A percentile compares a stretch with the other conserved stretches of the same genome.
Evolutionary conservation across 1,140 invertebrate species (phyloP).

Genomic region (Drosophila kepulauana): DNA sequence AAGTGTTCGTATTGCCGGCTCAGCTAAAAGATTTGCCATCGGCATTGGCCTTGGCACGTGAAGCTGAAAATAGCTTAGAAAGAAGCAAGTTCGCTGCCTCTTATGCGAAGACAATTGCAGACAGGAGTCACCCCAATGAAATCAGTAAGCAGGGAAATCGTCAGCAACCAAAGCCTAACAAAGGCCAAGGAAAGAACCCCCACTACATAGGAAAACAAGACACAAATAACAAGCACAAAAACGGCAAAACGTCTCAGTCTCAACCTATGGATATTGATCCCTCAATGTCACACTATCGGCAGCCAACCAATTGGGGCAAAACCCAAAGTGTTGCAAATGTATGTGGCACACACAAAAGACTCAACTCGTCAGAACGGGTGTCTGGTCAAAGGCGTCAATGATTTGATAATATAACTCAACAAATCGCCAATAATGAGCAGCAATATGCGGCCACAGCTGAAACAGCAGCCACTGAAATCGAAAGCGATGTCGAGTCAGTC

Average conservation of each 20-base stretch:
- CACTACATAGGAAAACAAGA: not conserved
- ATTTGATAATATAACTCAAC: too few relatives aligned
- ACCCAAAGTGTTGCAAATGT: too few relatives aligned
- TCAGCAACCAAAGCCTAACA: not conserved
- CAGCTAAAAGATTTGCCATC: slow-evolving; percentile 3
- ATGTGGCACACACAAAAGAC: too few relatives aligned
- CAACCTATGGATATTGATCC: too few relatives aligned
- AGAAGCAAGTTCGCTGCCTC: not conserved
- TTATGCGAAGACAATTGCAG: not conserved
- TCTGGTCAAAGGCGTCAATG: too few relatives aligned
- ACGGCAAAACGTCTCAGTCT: too few relatives aligned
- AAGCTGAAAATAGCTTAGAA: slow-evolving; percentile 9
- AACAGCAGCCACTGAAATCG: not conserved
- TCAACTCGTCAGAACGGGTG: too few relatives aligned
- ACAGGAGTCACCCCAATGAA: not conserved
- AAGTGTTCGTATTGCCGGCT: not conserved
- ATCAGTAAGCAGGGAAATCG: not conserved
- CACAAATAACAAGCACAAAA: too few relatives aligned
- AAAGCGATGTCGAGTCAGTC: not conserved
- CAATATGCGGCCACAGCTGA: too few relatives aligned
- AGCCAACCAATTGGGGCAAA: too few relatives aligned
- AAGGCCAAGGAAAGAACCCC: not conserved
- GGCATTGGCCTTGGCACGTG: slow-evolving; percentile 11
- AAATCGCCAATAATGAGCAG: too few relatives aligned
- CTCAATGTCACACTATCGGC: too few relatives aligned